A percentile compares a stretch with the other conserved stretches of the same genome.
Conservation (phyloP, 2,888 invertebrate species). For the Pyrgus malvae region DNA sequence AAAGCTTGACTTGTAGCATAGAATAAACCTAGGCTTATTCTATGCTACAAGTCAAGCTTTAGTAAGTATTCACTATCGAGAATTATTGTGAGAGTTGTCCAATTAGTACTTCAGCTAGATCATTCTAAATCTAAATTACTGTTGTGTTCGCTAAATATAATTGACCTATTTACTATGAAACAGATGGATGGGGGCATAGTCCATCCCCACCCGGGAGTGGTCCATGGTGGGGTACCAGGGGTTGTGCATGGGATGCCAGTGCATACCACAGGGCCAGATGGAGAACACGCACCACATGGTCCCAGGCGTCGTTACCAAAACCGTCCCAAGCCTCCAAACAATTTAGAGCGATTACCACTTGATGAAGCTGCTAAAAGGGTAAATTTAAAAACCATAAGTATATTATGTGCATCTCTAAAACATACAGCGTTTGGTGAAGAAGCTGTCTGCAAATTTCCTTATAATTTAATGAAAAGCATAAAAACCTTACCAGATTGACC, state of each 20-base stretch:
- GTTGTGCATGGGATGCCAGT: slow-evolving; percentile 69
- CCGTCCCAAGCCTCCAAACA: slow-evolving; percentile 66
- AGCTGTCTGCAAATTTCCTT: too few relatives aligned
- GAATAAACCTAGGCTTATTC: too few relatives aligned
- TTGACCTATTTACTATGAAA: neutral
- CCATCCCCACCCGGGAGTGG: slow-evolving; percentile 63
- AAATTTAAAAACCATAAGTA: slow-evolving; percentile 39
- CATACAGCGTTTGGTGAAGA: too few relatives aligned
- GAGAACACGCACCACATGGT: slow-evolving; percentile 66
- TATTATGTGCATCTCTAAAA: too few relatives aligned
- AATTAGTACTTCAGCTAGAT: too few relatives aligned
- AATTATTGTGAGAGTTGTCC: too few relatives aligned
- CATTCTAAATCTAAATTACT: too few relatives aligned
- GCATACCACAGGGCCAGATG: slow-evolving; percentile 64
- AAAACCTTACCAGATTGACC: too few relatives aligned
- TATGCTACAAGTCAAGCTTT: too few relatives aligned
- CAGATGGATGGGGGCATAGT: slow-evolving; percentile 73
- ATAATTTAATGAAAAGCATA: too few relatives aligned
- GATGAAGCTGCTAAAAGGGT: slow-evolving; percentile 88
- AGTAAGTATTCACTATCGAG: too few relatives aligned
- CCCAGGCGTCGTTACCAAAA: slow-evolving; percentile 71
- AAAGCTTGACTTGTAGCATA: too few relatives aligned
- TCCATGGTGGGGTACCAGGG: slow-evolving; percentile 61
- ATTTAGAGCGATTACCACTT: slow-evolving; percentile 82
- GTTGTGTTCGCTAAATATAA: neutral